phyloP scores from a whole-genome alignment of 1,140 invertebrate species.

The Andrena cerasifolii region DNA sequence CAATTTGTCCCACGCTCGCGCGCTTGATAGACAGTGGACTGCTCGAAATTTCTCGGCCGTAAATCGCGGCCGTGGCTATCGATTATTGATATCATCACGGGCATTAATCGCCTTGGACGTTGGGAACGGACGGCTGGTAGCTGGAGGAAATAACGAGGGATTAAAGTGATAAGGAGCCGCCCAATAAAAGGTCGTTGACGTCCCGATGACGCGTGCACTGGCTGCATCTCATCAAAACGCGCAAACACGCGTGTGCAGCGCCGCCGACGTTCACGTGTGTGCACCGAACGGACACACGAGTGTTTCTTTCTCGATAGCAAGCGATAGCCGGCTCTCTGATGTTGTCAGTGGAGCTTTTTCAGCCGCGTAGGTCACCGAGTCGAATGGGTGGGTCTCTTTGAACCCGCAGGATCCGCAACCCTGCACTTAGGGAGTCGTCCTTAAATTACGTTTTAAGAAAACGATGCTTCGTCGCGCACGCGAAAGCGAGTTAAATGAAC shows the following conservation, averaged over 20 bases:
- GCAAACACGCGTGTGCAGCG: slow-evolving; percentile 6
- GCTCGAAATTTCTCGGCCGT: slow-evolving; percentile 10
- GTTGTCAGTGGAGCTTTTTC: no score
- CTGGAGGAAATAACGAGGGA: slow-evolving; percentile 59
- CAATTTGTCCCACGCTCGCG: not conserved
- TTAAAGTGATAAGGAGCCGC: slow-evolving; percentile 60
- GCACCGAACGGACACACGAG: not conserved
- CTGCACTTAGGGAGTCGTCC: no score
- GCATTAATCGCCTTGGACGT: slow-evolving; percentile 15
- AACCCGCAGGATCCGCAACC: no score
- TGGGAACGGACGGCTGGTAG: slow-evolving; percentile 29
- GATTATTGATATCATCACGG: slow-evolving; percentile 17
- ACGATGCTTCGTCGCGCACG: no score
- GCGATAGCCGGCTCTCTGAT: no score
- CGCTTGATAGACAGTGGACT: not conserved
- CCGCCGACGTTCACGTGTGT: not conserved
- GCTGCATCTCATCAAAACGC: slow-evolving; percentile 43
- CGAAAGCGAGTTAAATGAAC: no score
- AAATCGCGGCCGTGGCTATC: slow-evolving; percentile 5
- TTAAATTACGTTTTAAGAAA: no score
- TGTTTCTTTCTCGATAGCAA: slow-evolving; percentile 28
- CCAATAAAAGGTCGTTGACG: slow-evolving; percentile 61
- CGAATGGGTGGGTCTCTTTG: no score
- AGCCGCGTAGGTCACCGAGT: no score
- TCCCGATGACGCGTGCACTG: slow-evolving; percentile 48